A percentile compares a stretch with the other conserved stretches of the same genome.
Evolutionary conservation across 2,888 invertebrate genomes (phyloP).

Genomic region (Arrhopalites spinosus): DNA sequence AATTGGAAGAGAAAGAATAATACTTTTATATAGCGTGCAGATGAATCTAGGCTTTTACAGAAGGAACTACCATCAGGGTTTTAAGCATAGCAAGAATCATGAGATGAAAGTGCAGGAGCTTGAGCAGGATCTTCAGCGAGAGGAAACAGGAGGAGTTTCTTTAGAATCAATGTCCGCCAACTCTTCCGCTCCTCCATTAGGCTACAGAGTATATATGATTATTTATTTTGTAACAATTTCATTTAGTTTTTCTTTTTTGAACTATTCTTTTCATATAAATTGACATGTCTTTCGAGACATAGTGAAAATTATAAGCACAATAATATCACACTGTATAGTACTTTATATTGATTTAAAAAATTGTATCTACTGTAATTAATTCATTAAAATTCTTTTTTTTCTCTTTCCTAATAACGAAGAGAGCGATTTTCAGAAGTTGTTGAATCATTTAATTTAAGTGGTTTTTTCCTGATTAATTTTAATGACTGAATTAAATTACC

Average conservation of each 20-base stretch:
- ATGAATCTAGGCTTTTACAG: too few species aligned
- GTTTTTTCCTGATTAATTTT: background rate
- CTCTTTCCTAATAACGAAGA: too few species aligned
- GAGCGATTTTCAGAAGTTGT: slow-evolving; percentile 16
- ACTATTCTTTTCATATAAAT: background rate
- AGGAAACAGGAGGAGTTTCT: slow-evolving; percentile 23
- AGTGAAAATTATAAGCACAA: background rate
- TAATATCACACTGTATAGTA: background rate
- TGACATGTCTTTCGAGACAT: background rate
- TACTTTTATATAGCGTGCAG: too few species aligned
- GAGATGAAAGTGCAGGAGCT: slow-evolving; percentile 14
- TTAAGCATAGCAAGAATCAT: background rate
- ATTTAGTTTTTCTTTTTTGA: background rate
- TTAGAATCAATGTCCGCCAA: slow-evolving; percentile 13
- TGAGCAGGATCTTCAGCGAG: slow-evolving; percentile 10
- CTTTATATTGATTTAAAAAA: background rate
- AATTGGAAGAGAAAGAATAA: too few species aligned
- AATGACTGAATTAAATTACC: too few species aligned
- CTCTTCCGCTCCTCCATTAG: slow-evolving; percentile 25
- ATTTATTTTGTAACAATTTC: background rate
- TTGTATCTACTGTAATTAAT: background rate
- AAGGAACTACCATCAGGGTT: background rate
- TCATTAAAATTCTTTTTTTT: too few species aligned
- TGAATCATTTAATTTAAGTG: slow-evolving; percentile 25
- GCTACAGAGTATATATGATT: slow-evolving; percentile 13